These are phyloP conservation scores for Sturnus vulgaris DNA, from an alignment of 2,113 vertebrate species.

Conservation along the genomic window DNA sequence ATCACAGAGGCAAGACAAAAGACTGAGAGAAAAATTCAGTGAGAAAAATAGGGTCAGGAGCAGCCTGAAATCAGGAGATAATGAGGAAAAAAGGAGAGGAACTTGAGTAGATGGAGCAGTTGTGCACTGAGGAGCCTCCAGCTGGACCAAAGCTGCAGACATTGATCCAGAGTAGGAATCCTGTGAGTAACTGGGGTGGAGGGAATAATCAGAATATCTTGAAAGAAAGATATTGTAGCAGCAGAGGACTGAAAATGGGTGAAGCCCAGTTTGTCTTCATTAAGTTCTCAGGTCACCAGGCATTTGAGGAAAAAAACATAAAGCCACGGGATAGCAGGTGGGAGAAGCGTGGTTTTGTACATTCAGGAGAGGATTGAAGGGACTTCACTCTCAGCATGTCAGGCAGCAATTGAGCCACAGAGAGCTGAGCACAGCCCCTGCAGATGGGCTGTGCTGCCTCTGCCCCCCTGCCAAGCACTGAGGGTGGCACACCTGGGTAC, in stretches of 20 bases:
- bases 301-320: neutral
- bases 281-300: neutral
- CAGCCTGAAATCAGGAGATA: neutral
- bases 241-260: neutral
- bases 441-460: neutral
- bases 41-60: neutral
- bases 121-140: neutral
- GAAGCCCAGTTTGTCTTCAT: neutral
- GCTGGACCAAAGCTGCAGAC: neutral
- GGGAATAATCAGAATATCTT: neutral
- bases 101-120: neutral
- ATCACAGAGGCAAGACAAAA: neutral
- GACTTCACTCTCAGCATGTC: neutral
- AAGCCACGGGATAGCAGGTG: neutral
- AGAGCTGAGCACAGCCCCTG: neutral
- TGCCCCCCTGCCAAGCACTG: neutral
- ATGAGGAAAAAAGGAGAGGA: neutral
- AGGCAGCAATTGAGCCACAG: neutral
- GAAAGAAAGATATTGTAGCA: neutral
- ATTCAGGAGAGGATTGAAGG: neutral
- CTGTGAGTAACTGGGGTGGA: neutral
- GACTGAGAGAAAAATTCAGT: neutral
- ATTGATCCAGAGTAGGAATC: neutral
- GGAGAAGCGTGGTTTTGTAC: neutral
- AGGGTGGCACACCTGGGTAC: accelerated